Base-by-base conservation (phyloP, 2,797 vertebrate genomes). In the Denticeps clupeoides region DNA sequence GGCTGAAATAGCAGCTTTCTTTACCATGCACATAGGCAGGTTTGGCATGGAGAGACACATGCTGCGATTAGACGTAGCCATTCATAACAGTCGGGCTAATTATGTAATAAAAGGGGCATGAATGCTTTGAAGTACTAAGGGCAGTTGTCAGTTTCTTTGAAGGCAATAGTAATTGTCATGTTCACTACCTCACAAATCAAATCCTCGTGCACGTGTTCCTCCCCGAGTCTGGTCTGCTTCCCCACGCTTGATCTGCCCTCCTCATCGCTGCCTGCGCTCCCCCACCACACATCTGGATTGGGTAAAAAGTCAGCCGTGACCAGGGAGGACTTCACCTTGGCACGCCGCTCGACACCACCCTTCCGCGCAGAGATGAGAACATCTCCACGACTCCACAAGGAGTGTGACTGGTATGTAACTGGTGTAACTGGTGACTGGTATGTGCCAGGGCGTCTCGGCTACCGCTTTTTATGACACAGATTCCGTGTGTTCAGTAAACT, bases 61-160 rank as follows among this genome's bases (percentile, higher is more conserved):
- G 70, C 55, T 49, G 37, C 65, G 40, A 67, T 67, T 64, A 53
- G 55, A 74, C 44, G 52, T 19, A 70, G 64, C 60, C 60, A 60
- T 71, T 60, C 57, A 35, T 65, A 27, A 65, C 65, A 56, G 60
- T 72, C 59, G 58, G 53, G 31, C 65, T 79, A 72, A 81, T 82
- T 74, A 72, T 73, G 65, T 75, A 76, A 75, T 80, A 81, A 82
- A 81, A 74, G 61, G 61, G 55, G 61, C 65, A 68, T 69, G 68
- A 61, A 68, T 35, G 64, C 75, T 85, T 85, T 85, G 80, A 82
- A 75, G 77, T 68, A 68, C 61, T 67, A 72, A 76, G 62, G 70
- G 65, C 66, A 76, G 75, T 80, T 77, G 78, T 77, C 75, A 70
- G 72, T 71, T 68, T 65, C 75, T 82, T 82, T 82, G 77, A 81